phyloP scores from a whole-genome alignment of 1,140 invertebrate species.

The Homalodisca vitripennis region DNA sequence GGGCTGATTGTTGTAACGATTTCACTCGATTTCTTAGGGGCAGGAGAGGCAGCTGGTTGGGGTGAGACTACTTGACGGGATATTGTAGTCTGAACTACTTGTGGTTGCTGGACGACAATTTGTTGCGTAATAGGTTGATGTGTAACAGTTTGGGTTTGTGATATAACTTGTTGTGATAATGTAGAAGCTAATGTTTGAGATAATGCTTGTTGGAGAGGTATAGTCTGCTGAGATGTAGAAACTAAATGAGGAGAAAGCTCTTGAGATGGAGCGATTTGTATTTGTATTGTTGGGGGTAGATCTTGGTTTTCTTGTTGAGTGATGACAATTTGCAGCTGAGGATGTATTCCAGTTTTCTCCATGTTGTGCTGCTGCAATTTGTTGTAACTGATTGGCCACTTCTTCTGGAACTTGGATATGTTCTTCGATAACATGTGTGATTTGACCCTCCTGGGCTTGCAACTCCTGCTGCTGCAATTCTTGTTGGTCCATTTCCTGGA shows the following conservation, averaged over 20 bases:
- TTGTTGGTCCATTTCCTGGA: slow-evolving; percentile 29
- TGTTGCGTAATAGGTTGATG: slow-evolving; percentile 13
- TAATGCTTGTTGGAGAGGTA: slow-evolving; percentile 29
- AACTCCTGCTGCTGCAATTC: slow-evolving; percentile 30
- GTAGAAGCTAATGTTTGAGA: not conserved
- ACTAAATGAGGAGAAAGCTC: slow-evolving; percentile 4
- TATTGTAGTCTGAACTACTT: no score
- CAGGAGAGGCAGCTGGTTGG: not conserved
- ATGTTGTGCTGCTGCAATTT: slow-evolving; percentile 19
- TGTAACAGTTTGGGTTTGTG: not conserved
- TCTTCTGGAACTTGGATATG: slow-evolving; percentile 39
- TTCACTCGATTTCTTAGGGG: not conserved
- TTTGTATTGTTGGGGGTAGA: slow-evolving; percentile 21
- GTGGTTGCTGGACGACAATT: slow-evolving; percentile 9
- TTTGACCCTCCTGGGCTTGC: slow-evolving; percentile 3
- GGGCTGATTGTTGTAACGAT: no score
- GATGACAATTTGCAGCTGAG: slow-evolving; percentile 15
- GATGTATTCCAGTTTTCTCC: not conserved
- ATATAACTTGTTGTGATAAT: slow-evolving; percentile 1
- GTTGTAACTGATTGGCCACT: slow-evolving; percentile 7
- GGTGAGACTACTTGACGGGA: no score
- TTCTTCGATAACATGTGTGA: slow-evolving; percentile 21
- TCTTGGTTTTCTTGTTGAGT: slow-evolving; percentile 20
- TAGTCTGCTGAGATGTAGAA: slow-evolving; percentile 17
- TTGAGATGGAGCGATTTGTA: slow-evolving; percentile 17